Evolutionary conservation across 2,797 vertebrate genomes (phyloP).

Genomic region (Anableps anableps): DNA sequence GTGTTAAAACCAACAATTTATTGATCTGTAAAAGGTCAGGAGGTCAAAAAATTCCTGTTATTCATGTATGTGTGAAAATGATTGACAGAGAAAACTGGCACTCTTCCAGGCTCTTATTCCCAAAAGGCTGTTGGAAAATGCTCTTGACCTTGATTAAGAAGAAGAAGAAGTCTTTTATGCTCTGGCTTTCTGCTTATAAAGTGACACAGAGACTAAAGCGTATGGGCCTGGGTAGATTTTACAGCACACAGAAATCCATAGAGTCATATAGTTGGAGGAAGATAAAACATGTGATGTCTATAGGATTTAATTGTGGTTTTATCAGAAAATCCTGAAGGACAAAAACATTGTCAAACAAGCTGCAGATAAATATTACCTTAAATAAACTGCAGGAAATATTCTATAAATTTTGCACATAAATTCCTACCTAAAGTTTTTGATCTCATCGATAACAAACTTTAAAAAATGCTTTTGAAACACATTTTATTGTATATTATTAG

Average conservation of each 20-base stretch:
- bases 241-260: conserved; percentile 12
- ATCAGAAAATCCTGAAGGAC: not conserved
- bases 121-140: conserved; percentile 74
- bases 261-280: conserved; percentile 2
- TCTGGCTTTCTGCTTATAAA: conserved; percentile 50
- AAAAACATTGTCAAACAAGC: not conserved
- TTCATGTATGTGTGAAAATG: conserved; percentile 56
- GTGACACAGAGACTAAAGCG: conserved; percentile 25
- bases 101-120: conserved; percentile 66
- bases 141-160: conserved; percentile 77
- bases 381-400: not conserved
- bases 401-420: not conserved
- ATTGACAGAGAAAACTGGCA: conserved; percentile 70
- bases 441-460: not conserved
- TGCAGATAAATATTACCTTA: not conserved
- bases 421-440: not conserved
- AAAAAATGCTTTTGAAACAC: not conserved
- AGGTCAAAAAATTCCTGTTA: conserved; percentile 64
- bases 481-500: not conserved
- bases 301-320: not conserved
- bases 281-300: not conserved
- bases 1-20: conserved; percentile 38
- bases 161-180: conserved; percentile 66
- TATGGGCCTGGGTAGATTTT: conserved; percentile 15
- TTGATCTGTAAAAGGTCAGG: conserved; percentile 62